Conservation (phyloP, 1,140 invertebrate species). For the Ruditapes philippinarum region DNA sequence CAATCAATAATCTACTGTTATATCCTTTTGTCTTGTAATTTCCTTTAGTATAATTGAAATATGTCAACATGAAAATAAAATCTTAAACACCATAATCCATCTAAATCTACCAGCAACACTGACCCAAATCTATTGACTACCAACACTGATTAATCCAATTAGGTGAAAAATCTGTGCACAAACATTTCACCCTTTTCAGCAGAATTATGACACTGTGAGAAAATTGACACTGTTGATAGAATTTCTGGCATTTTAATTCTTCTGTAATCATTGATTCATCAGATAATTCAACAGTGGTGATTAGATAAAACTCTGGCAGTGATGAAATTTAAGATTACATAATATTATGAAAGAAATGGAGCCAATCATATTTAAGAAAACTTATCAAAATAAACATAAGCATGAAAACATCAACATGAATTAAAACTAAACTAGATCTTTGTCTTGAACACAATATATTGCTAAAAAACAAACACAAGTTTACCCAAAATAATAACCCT, state of each 20-base stretch:
- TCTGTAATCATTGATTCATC: background rate
- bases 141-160: background rate
- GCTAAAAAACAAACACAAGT: no score
- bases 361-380: background rate
- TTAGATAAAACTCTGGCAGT: background rate
- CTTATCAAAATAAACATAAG: background rate
- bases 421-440: no score
- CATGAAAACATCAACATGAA: no score
- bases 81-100: no score
- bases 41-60: no score
- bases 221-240: background rate
- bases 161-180: background rate
- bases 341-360: background rate
- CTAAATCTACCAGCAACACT: no score
- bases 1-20: no score
- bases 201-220: conserved; percentile 3
- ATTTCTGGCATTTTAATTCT: background rate
- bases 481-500: no score
- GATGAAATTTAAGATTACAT: background rate
- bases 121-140: background rate
- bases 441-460: no score
- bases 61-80: no score
- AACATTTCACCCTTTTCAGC: no score
- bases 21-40: no score
- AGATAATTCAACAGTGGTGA: background rate